A percentile compares a stretch with the other conserved stretches of the same genome.
Evolutionary conservation across 2,797 vertebrate species (phyloP).

Genomic region (Erethizon dorsatum): DNA sequence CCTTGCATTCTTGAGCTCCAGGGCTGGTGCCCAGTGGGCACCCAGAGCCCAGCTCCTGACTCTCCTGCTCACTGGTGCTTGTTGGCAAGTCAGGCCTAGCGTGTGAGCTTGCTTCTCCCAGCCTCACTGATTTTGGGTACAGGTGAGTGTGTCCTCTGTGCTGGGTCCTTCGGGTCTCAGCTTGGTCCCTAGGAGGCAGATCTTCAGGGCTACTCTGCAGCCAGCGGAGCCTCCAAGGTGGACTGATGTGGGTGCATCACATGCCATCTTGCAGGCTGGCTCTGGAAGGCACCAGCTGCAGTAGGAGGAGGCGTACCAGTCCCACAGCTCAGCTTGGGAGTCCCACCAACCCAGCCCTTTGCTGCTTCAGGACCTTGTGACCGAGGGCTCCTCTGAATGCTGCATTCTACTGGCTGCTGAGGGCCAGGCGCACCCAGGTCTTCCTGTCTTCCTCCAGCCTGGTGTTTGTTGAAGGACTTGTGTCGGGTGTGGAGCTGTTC

Average conservation of each 20-base stretch:
- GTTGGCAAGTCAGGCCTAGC: background rate
- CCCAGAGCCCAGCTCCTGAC: background rate
- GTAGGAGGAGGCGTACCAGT: background rate
- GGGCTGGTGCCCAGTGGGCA: background rate
- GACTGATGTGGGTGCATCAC: background rate
- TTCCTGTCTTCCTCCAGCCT: background rate
- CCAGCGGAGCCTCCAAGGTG: background rate
- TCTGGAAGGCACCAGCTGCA: background rate
- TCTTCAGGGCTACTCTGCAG: background rate
- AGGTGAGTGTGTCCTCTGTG: background rate
- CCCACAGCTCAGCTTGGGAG: background rate
- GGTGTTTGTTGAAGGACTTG: background rate
- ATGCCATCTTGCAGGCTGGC: background rate
- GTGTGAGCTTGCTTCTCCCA: background rate
- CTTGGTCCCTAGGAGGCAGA: background rate
- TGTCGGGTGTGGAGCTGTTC: background rate
- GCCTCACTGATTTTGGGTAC: background rate
- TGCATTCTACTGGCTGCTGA: background rate
- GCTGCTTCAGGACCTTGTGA: background rate
- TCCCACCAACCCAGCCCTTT: rapidly evolving
- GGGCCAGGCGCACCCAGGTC: background rate
- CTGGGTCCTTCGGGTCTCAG: background rate
- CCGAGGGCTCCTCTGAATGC: background rate
- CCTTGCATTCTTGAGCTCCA: background rate
- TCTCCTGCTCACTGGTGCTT: background rate